A percentile compares a stretch with the other conserved stretches of the same genome.
These are phyloP conservation scores for Encarsia formosa DNA, from an alignment of 2,888 invertebrate genomes.

Conservation along the genomic window DNA sequence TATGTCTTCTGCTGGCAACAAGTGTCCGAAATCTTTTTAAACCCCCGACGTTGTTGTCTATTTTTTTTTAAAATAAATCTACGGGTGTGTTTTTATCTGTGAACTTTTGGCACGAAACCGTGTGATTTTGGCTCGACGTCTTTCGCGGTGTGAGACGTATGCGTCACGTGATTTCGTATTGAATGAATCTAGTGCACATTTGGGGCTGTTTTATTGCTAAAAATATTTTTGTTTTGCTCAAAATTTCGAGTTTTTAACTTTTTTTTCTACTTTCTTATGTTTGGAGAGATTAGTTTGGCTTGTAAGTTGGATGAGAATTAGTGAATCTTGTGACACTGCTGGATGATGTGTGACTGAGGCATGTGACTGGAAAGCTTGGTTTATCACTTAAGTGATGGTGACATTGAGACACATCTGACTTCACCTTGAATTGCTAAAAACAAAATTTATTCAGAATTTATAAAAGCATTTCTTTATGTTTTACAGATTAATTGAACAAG, in stretches of 20 bases:
- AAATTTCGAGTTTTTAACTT: not conserved
- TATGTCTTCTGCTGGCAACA: too few species aligned
- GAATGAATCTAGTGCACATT: slow-evolving; percentile 8
- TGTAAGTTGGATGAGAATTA: too few species aligned
- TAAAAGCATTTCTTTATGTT: not conserved
- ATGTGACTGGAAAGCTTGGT: too few species aligned
- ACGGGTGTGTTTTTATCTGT: too few species aligned
- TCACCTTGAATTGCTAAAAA: slow-evolving; percentile 1
- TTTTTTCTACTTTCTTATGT: not conserved
- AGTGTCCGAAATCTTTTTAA: too few species aligned
- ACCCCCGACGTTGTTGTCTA: too few species aligned
- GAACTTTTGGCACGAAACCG: too few species aligned
- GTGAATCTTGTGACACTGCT: too few species aligned
- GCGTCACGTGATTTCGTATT: slow-evolving; percentile 26
- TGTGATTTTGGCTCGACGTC: slow-evolving; percentile 20
- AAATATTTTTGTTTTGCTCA: slow-evolving; percentile 11
- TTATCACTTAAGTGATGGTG: not conserved
- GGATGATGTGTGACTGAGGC: too few species aligned
- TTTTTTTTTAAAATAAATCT: too few species aligned
- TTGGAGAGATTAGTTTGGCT: not conserved
- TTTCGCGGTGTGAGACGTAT: slow-evolving; percentile 5
- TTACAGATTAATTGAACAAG: slow-evolving; percentile 44
- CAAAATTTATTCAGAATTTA: not conserved
- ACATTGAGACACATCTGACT: not conserved
- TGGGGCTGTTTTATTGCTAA: slow-evolving; percentile 1